A percentile compares a stretch with the other conserved stretches of the same genome.
Evolutionary conservation across 2,797 vertebrate genomes (phyloP).

Genomic region (Corythornis leucogaster): DNA sequence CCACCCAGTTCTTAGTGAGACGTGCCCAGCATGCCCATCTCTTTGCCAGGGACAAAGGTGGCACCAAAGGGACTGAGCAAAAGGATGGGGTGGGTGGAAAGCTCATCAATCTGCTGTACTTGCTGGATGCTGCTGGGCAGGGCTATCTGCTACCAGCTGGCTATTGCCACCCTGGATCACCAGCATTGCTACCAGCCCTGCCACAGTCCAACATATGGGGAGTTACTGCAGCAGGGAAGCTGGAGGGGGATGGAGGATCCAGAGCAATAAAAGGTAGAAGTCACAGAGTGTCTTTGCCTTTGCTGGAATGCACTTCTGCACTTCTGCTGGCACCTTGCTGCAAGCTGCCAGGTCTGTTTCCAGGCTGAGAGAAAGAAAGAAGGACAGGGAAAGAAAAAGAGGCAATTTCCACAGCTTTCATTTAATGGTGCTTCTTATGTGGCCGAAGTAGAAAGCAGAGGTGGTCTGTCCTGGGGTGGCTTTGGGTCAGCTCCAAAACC

Average conservation of each 20-base stretch:
- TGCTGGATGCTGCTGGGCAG: neutral
- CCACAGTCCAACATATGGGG: accelerated
- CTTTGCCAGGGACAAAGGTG: accelerated
- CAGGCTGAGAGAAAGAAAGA: neutral
- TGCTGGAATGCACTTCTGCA: neutral
- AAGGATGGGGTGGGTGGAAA: accelerated
- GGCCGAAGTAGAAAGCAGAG: neutral
- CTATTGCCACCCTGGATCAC: accelerated
- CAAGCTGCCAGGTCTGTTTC: accelerated
- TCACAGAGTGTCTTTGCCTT: neutral
- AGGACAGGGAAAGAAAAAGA: neutral
- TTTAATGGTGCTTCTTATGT: accelerated
- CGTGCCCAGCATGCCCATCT: neutral
- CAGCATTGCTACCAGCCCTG: neutral
- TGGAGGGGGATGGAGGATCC: neutral
- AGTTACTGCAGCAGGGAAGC: accelerated
- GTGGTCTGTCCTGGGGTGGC: accelerated
- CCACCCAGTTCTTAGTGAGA: neutral
- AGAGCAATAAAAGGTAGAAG: accelerated
- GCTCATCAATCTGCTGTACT: accelerated
- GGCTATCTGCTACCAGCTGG: neutral
- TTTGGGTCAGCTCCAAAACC: neutral
- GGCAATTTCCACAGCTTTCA: neutral
- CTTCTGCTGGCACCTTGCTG: neutral
- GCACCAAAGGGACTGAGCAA: neutral